Conservation (phyloP, 35 echinoderm and acorn worm species). For the Patiria miniata region DNA sequence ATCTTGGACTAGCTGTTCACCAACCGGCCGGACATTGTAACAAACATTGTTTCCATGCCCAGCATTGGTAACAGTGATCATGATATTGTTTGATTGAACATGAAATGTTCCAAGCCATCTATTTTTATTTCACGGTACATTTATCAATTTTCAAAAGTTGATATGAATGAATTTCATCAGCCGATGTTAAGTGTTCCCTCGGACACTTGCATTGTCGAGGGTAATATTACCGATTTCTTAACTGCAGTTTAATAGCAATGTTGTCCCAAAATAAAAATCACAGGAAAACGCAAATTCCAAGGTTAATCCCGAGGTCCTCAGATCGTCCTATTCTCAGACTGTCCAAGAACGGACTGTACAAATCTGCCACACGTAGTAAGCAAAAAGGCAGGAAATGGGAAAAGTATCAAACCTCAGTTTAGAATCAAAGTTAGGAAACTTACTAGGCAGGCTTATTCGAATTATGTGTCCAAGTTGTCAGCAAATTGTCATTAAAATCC, state of each 20-base stretch:
- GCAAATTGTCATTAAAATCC: neutral
- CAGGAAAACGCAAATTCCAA: neutral
- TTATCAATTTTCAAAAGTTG: neutral
- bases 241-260: neutral
- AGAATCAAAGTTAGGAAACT: neutral
- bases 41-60: neutral
- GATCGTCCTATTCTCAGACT: neutral
- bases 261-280: neutral
- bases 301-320: neutral
- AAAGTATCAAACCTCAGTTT: neutral
- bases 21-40: neutral
- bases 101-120: neutral
- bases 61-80: neutral
- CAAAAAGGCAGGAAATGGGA: neutral
- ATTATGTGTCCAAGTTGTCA: neutral
- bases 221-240: neutral
- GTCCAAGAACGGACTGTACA: neutral
- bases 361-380: no score
- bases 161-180: neutral
- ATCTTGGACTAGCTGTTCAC: neutral
- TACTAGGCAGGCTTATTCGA: neutral
- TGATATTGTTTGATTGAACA: neutral
- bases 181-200: neutral
- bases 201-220: neutral
- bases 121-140: neutral